Evolutionary conservation across 2,113 vertebrate species (phyloP), one percentile per base, ranked within the genome.

Genomic region (Heterocephalus glaber): DNA sequence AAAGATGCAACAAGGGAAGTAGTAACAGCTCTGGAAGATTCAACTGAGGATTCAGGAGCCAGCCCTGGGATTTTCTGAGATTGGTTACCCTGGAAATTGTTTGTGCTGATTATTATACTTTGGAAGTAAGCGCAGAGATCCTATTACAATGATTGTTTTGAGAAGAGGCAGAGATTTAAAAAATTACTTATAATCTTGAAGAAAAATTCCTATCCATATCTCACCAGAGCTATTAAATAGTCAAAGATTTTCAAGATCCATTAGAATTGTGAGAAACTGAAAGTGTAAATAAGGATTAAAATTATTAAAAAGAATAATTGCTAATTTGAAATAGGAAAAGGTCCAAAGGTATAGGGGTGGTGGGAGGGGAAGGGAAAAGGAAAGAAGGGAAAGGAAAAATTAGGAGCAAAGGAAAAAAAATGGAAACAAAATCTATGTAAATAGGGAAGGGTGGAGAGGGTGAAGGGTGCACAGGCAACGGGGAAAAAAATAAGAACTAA

Each of bases 71-170:
- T 74, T 68, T 93, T 95, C 89, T 92, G 90, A 97, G 88, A 95
- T 68, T 84, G 92, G 88, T 96, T 95, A 87, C 85, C 10, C 22
- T 92, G 92, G 95, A 94, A 86, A 95, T 92, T 92, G n/a, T 35
- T 22, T 58, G 52, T 72, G 80, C 38, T 97, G 77, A 92, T 96
- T 87, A 92, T 81, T 85, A 86, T 1, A 38, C 77, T 87, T 96
- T 95, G 88, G 77, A 92, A 96, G 82, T 86, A 94, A 93, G 86
- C 41, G 49, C n/a, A 90, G 83, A 92, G 86, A 90, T 76, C 44
- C 77, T 91, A 79, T 91, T 95, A 79, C 72, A 92, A 92, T 92
- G 61, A 92, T 90, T 92, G 44, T 87, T 93, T 96, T 80, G 61
- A 87, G 63, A 95, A 94, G 35, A 90, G 5, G 4, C 77, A 97